phyloP scores from a whole-genome alignment of 92 coral and sea anemone genomes.

The Palythoa grandis region DNA sequence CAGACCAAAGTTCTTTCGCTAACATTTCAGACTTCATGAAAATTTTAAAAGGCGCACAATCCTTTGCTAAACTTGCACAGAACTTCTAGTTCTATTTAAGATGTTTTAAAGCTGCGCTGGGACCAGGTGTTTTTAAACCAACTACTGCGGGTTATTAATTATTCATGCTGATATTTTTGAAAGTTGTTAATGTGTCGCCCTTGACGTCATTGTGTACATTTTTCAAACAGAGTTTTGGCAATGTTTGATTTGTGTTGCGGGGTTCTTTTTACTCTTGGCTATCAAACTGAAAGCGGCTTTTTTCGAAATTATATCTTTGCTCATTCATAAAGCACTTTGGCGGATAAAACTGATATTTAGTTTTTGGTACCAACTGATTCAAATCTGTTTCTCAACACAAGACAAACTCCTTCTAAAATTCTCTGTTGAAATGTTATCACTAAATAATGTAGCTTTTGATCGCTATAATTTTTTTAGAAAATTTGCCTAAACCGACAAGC shows the following conservation, averaged over 20 bases:
- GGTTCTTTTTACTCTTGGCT: not conserved
- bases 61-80: not conserved
- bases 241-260: conserved; percentile 8
- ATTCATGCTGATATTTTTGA: conserved; percentile 8
- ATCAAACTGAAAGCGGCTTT: not conserved
- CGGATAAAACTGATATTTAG: not conserved
- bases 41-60: not conserved
- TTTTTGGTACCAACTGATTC: no score
- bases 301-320: not conserved
- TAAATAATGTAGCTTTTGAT: no score
- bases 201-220: conserved; percentile 9
- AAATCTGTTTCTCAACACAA: no score
- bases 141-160: conserved; percentile 14
- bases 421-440: no score
- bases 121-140: conserved; percentile 6
- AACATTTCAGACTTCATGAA: not conserved
- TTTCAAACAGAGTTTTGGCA: conserved; percentile 22
- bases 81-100: not conserved
- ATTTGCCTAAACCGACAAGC: not conserved
- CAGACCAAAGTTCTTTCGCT: not conserved
- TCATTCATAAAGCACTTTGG: not conserved
- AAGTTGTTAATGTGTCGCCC: conserved; percentile 2
- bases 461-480: not conserved
- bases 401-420: no score
- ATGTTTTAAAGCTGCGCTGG: not conserved